These are phyloP conservation scores for Acrobasis consociella DNA, from an alignment of 2,888 invertebrate genomes.

Conservation along the genomic window DNA sequence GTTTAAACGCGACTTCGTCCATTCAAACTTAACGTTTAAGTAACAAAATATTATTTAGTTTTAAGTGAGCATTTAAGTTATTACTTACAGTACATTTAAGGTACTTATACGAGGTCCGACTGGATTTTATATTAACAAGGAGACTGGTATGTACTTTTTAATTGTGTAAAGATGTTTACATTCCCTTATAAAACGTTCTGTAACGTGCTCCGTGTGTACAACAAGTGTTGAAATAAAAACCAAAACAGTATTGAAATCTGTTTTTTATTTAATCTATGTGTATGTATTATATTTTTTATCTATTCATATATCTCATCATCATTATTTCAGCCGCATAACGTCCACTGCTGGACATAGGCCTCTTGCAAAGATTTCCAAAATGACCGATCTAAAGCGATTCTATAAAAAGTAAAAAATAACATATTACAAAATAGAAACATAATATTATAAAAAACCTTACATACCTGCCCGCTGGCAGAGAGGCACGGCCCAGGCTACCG, in stretches of 20 bases:
- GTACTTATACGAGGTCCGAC: conserved; percentile 68
- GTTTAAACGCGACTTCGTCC: conserved; percentile 58
- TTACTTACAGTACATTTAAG: conserved; percentile 61
- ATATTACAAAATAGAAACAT: no score
- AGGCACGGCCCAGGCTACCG: no score
- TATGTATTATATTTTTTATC: no score
- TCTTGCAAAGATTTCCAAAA: no score
- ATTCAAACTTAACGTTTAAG: conserved; percentile 55
- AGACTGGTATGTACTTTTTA: conserved; percentile 79
- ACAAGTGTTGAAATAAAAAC: conserved; percentile 72
- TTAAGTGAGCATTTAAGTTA: conserved; percentile 80
- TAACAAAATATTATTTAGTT: conserved; percentile 47
- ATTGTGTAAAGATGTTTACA: conserved; percentile 68
- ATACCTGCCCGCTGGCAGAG: no score
- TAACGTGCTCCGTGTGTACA: conserved; percentile 53
- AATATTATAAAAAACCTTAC: no score
- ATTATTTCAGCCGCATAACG: no score
- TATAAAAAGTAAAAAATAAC: no score
- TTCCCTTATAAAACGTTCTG: conserved; percentile 66
- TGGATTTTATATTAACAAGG: conserved; percentile 74
- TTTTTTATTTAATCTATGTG: conserved; percentile 46
- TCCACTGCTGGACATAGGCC: no score
- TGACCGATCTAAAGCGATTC: no score
- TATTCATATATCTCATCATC: no score
- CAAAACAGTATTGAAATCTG: conserved; percentile 78